Conservation (phyloP, 2,113 vertebrate genomes). For the Neogale vison region DNA sequence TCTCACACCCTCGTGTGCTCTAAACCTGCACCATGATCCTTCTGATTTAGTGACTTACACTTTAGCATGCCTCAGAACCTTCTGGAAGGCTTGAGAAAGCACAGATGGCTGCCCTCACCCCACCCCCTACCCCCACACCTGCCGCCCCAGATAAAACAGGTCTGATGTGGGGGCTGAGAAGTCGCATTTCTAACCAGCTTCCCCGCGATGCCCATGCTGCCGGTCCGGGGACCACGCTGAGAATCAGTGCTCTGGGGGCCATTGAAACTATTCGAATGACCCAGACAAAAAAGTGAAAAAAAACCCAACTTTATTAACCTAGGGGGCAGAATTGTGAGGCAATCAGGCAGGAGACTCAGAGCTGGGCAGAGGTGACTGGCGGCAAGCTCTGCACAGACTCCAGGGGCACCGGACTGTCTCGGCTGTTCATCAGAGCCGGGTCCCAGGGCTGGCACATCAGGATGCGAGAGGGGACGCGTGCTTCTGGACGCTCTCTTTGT, state of each 20-base stretch:
- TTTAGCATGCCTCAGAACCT: rapidly evolving
- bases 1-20: not conserved
- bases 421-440: not conserved
- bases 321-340: rapidly evolving
- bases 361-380: rapidly evolving
- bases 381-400: rapidly evolving
- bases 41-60: not conserved
- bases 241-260: rapidly evolving
- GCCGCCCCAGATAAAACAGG: too few relatives aligned
- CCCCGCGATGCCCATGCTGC: not conserved
- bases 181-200: not conserved
- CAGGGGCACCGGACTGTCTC: rapidly evolving
- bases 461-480: too few relatives aligned
- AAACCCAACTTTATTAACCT: rapidly evolving
- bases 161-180: not conserved
- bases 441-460: rapidly evolving
- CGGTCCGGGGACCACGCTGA: not conserved
- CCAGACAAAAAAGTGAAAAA: too few relatives aligned
- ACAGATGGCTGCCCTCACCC: not conserved
- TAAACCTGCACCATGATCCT: rapidly evolving
- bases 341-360: rapidly evolving
- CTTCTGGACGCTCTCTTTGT: not conserved
- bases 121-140: too few relatives aligned
- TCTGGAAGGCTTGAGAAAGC: not conserved
- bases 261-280: rapidly evolving